Evolutionary conservation across 2,113 vertebrate species (phyloP).

Genomic region (Plectropomus leopardus): DNA sequence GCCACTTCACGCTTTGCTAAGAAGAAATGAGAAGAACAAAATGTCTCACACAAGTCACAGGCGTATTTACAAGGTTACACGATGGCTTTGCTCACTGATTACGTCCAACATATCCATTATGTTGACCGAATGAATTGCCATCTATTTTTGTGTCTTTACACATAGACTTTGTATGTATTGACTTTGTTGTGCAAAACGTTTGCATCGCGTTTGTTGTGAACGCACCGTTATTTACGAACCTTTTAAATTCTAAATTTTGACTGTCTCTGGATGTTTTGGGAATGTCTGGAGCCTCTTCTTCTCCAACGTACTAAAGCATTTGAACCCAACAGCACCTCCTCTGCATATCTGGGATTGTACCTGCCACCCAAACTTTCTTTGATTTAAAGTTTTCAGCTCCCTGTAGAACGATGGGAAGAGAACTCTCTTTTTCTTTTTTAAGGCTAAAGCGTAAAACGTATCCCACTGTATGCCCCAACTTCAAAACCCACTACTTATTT

Average conservation of each 20-base stretch:
- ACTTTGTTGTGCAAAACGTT: too few species aligned
- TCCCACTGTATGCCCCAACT: background rate
- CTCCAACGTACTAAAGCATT: background rate
- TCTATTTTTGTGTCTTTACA: too few species aligned
- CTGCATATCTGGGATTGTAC: slow-evolving; percentile 16
- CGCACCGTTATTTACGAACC: background rate
- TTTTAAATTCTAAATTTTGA: slow-evolving; percentile 1
- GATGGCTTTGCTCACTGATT: too few species aligned
- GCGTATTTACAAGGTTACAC: too few species aligned
- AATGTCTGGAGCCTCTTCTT: background rate
- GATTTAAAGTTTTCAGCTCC: background rate
- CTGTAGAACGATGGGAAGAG: background rate
- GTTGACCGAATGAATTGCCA: too few species aligned
- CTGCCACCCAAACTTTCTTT: background rate
- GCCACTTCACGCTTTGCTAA: too few species aligned
- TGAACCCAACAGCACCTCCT: slow-evolving; percentile 1
- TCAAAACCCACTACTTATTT: slow-evolving; percentile 1
- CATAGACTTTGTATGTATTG: too few species aligned
- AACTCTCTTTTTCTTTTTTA: background rate
- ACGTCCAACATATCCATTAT: too few species aligned
- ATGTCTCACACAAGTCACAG: too few species aligned
- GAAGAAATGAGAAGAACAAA: too few species aligned
- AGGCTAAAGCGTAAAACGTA: background rate
- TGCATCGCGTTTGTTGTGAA: too few species aligned
- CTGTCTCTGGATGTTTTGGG: background rate